Evolutionary conservation across 2,888 invertebrate genomes (phyloP).

Genomic region (Venusia cambrica): DNA sequence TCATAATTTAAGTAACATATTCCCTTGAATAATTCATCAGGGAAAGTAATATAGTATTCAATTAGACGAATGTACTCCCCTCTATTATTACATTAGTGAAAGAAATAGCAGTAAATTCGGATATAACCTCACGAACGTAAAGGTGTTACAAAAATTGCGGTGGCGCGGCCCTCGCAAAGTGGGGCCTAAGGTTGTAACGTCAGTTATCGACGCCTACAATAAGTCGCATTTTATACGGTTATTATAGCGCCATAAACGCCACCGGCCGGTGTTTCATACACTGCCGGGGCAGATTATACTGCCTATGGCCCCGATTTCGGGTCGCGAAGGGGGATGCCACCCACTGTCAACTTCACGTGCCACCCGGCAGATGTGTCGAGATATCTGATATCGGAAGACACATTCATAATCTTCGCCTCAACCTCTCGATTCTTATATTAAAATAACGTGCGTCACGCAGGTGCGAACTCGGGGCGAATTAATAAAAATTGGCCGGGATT

Average conservation of each 20-base stretch:
- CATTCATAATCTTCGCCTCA: slow-evolving; percentile 77
- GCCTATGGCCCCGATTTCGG: slow-evolving; percentile 60
- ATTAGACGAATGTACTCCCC: slow-evolving; percentile 42
- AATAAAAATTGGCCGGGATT: slow-evolving; percentile 50
- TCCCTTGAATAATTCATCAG: slow-evolving; percentile 32
- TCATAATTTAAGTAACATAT: slow-evolving; percentile 28
- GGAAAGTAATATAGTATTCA: slow-evolving; percentile 36
- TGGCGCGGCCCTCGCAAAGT: slow-evolving; percentile 46
- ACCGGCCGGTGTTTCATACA: slow-evolving; percentile 80
- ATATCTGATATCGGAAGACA: slow-evolving; percentile 79
- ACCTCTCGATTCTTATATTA: slow-evolving; percentile 73
- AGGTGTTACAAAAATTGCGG: slow-evolving; percentile 49
- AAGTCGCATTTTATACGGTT: slow-evolving; percentile 81
- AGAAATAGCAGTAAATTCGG: slow-evolving; percentile 43
- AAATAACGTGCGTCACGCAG: slow-evolving; percentile 64
- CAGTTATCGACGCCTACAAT: slow-evolving; percentile 78
- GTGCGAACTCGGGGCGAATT: slow-evolving; percentile 61
- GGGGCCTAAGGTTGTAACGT: slow-evolving; percentile 68
- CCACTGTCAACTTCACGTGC: slow-evolving; percentile 73
- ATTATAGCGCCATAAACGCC: slow-evolving; percentile 80
- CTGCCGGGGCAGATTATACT: slow-evolving; percentile 76
- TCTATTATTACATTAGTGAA: slow-evolving; percentile 36
- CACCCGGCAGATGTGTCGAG: slow-evolving; percentile 77
- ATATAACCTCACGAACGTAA: slow-evolving; percentile 36
- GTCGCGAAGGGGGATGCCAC: slow-evolving; percentile 45